Evolutionary conservation across 2,888 invertebrate species (phyloP), one percentile per base, ranked within the genome.

Genomic region (Tinea trinotella): DNA sequence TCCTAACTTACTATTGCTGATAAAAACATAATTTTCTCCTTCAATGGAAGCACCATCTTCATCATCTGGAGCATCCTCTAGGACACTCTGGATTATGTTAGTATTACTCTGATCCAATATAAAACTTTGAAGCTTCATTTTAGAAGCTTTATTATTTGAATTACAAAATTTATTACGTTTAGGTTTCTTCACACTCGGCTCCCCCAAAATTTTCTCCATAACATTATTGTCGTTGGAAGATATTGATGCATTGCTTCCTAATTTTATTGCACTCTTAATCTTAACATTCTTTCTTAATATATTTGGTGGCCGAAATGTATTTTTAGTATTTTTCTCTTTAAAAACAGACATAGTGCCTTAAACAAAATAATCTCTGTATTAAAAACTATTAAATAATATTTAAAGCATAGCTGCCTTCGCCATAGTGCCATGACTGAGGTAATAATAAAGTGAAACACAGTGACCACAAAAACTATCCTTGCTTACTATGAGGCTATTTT

Each of bases 261-360:
- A n/a, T 17, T 35, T 52, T 22, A 17, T 34, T 5, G 18, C 24
- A 15, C 30, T 4, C 56, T 74, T 79, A 7, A 70, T 4, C 56
- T 74, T 79, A 7, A 70, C 53, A 57, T 73, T 80, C 58, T 66
- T 75, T 56, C 84, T 66, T 18, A 85, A 69, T 57, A 85, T 85
- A 60, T 84, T 85, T 54, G 84, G 84, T 59, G 82, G 84, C 59
- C 79, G 76, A 60, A 75, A 76, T 57, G 68, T 68, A 62, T 74
- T 82, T 58, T 72, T 80, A 44, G 63, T 60, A 60, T 67, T 69
- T 58, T 64, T 73, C 56, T 78, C 73, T 59, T 72, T 70, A 54
- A 78, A 67, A 49, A 72, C 67, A 66, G 79, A 81, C 82, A 84
- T 82, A 57, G 3, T 46, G 7, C 19, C 46, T 46, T 58, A 24